Base-by-base conservation (phyloP, 1,140 invertebrate genomes). In the Saxidomus purpurata region DNA sequence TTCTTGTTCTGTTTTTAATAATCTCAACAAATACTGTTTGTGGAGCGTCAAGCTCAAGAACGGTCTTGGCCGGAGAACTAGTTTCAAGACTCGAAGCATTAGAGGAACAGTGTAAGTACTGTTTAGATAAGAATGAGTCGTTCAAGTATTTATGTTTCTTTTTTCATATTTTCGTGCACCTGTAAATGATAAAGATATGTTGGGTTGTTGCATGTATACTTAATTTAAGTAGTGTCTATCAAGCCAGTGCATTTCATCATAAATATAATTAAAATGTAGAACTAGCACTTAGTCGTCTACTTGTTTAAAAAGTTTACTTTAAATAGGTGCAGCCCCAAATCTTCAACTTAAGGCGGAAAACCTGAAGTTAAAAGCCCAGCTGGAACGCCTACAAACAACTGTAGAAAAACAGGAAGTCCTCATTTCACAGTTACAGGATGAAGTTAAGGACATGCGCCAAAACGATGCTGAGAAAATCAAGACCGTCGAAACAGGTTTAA, bases 101-200 rank as follows among this genome's bases (percentile, higher is more conserved):
- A 17, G 67, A 71, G n/a, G 17, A 71, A 38, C 67, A 40, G 38
- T 71, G 67, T 71, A 38, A 71, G 67, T 71, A 38, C 43, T 8
- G 43, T 43, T 8, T 43, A 15, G 15, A 8, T 43, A 43, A 8
- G 43, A n/a, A n/a, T n/a, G 43, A 43, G 15, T 8, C 6, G 15
- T 43, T 43, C 15, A 43, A 15, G 43, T 43, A 4, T 43, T 43
- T 8, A 8, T 43, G 6, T 43, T 43, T 43, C 43, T 43, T 43
- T 43, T 43, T 43, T 43, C 43, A 8, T 43, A 15, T 43, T 43
- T 15, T 43, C 6, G 4, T 43, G 15, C 15, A 43, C n/a, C n/a
- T 8, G 15, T 15, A 43, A 43, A 43, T 43, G 43, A 43, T 43
- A 43, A 43, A 43, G 43, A 43, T 43, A 43, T 43, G 15, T 43